phyloP scores from a whole-genome alignment of 2,797 vertebrate species.

The Hypotaenidia okinawae region DNA sequence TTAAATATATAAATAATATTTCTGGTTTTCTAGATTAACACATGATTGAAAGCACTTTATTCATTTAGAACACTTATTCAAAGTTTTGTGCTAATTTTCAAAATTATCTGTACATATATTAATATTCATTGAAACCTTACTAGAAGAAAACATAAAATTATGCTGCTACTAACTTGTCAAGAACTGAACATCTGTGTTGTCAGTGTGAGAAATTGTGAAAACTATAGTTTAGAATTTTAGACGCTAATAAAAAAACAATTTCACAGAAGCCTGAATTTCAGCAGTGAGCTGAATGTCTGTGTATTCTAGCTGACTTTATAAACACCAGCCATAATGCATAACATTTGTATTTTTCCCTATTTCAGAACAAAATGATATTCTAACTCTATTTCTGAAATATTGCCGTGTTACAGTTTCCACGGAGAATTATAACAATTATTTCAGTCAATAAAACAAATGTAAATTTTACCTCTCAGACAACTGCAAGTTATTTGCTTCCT shows the following conservation, averaged over 20 bases:
- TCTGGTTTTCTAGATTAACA: not conserved
- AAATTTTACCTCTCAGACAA: not conserved
- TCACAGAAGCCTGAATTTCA: not conserved
- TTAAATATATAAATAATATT: not conserved
- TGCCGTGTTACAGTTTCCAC: not conserved
- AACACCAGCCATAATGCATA: not conserved
- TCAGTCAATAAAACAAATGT: not conserved
- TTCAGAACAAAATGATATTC: not conserved
- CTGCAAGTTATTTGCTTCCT: not conserved
- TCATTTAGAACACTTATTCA: not conserved
- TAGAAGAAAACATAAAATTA: not conserved
- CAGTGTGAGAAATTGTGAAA: not conserved
- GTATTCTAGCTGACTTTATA: not conserved
- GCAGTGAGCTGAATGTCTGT: not conserved
- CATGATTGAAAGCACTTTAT: not conserved
- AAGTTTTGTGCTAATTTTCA: not conserved
- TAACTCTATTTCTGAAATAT: not conserved
- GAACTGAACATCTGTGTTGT: not conserved
- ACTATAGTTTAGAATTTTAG: not conserved
- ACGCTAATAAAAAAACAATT: not conserved
- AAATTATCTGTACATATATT: not conserved
- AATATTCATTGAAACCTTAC: not conserved
- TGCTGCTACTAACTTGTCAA: not conserved
- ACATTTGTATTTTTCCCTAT: not conserved
- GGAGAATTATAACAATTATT: not conserved